Base-by-base conservation (phyloP, 2,113 vertebrate species). In the Solenodon paradoxus region DNA sequence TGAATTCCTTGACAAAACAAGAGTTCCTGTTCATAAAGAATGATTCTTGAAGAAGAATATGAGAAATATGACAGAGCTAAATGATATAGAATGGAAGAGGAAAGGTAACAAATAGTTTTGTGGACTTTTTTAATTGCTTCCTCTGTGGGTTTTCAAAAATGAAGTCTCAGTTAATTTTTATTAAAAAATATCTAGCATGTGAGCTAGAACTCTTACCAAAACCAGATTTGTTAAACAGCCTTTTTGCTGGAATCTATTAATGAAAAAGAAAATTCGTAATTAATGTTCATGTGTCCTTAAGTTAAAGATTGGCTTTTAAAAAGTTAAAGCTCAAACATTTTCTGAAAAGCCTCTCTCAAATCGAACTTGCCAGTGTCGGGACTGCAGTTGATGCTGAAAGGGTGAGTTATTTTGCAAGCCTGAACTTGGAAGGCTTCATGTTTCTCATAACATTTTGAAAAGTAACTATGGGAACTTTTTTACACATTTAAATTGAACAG, bases 391-490 rank as follows among this genome's bases (percentile, higher is more conserved):
- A 59, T 49, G 47, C 64, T 88, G 69, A 84, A 72, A 92, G 49
- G 20, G 80, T 51, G 40, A 82, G 40, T 77, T 61, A 30, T 74
- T 97, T 75, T 86, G 83, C 61, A 94, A 85, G 77, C 57, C 61
- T 35, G 47, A 32, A 61, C 92, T 96, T 97, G 94, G 92, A 96
- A 80, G 72, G 61, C 80, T 49, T 88, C 45, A 0, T 79, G 55
- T 93, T 96, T 94, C 94, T 95, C 88, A 82, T 63, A 93, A 85
- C 88, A 88, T 86, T 96, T 94, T 84, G 79, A 88, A 84, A 95
- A 92, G 92, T 90, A 80, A 92, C 71, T 90, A 24, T 84, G 77
- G 80, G 84, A 96, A 95, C 64, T 96, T 95, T n/a, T 71, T 82
- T 82, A 83, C 79, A 80, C 84, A 20, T 90, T 90, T 75, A 85